Evolutionary conservation across 2,888 invertebrate species (phyloP).

Genomic region (Molanna angustata): DNA sequence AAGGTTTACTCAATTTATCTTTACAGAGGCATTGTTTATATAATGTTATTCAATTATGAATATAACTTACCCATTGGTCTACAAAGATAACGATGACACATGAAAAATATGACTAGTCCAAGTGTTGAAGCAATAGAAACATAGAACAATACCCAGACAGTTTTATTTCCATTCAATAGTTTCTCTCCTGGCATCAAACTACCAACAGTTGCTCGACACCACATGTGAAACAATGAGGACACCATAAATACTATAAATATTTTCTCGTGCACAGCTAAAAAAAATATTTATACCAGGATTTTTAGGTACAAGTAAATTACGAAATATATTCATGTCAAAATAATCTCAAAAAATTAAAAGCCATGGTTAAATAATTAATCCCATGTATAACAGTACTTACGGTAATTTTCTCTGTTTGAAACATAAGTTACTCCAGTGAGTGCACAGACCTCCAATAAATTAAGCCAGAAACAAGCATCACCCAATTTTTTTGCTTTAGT

Average conservation of each 20-base stretch:
- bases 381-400: conserved; percentile 64
- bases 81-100: conserved; percentile 85
- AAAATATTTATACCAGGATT: conserved; percentile 17
- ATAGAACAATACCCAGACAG: conserved; percentile 63
- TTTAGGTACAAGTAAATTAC: neutral
- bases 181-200: conserved; percentile 47
- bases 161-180: conserved; percentile 66
- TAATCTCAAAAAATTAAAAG: neutral
- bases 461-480: conserved; percentile 75
- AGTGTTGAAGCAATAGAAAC: conserved; percentile 75
- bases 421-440: conserved; percentile 91
- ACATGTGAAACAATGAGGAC: conserved; percentile 80
- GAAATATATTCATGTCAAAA: neutral
- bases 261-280: conserved; percentile 84
- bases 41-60: neutral
- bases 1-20: no score
- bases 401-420: conserved; percentile 92
- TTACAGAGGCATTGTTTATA: no score
- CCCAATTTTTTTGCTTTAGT: conserved; percentile 60
- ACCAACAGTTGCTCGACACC: conserved; percentile 50
- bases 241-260: conserved; percentile 90
- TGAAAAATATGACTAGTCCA: conserved; percentile 83
- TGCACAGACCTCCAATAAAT: conserved; percentile 78
- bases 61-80: conserved; percentile 79
- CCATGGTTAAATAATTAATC: no score